Evolutionary conservation across 2,888 invertebrate species (phyloP).

Genomic region (Protodeltote pygarga): DNA sequence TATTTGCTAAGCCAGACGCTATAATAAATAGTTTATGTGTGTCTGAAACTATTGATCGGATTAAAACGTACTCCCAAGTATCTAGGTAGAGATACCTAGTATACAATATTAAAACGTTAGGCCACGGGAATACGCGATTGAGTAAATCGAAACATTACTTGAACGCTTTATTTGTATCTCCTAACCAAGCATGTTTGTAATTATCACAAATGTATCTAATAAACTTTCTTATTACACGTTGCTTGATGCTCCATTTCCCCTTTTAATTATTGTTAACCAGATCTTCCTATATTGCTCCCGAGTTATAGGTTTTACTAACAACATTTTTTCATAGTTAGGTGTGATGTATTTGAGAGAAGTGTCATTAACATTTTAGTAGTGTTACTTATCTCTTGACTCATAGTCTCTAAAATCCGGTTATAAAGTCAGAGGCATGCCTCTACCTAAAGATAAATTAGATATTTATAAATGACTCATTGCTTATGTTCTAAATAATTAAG

Average conservation of each 20-base stretch:
- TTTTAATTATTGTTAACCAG: slow-evolving; percentile 31
- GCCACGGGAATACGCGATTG: slow-evolving; percentile 4
- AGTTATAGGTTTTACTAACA: slow-evolving; percentile 3
- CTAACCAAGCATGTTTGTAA: too few relatives aligned
- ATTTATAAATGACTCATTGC: too few relatives aligned
- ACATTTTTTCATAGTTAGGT: too few relatives aligned
- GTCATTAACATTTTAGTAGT: too few relatives aligned
- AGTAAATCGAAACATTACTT: slow-evolving; percentile 1
- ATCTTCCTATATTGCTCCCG: slow-evolving; percentile 30
- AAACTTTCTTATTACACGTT: slow-evolving; percentile 36
- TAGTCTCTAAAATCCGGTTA: too few relatives aligned
- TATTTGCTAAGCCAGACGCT: background rate
- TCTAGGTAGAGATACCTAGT: slow-evolving; percentile 17
- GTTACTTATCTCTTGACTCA: too few relatives aligned
- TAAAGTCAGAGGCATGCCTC: too few relatives aligned
- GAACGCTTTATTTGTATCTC: background rate
- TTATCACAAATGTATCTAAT: slow-evolving; percentile 27
- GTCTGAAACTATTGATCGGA: slow-evolving; percentile 12
- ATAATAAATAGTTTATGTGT: background rate
- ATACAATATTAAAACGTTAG: slow-evolving; percentile 20
- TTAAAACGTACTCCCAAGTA: slow-evolving; percentile 5
- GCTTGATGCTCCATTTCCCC: slow-evolving; percentile 33
- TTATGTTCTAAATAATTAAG: too few relatives aligned
- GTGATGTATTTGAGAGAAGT: too few relatives aligned
- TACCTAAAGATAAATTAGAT: too few relatives aligned